A percentile compares a stretch with the other conserved stretches of the same genome.
These are phyloP conservation scores for Rostratula benghalensis DNA, from an alignment of 2,113 vertebrate genomes.

Conservation along the genomic window DNA sequence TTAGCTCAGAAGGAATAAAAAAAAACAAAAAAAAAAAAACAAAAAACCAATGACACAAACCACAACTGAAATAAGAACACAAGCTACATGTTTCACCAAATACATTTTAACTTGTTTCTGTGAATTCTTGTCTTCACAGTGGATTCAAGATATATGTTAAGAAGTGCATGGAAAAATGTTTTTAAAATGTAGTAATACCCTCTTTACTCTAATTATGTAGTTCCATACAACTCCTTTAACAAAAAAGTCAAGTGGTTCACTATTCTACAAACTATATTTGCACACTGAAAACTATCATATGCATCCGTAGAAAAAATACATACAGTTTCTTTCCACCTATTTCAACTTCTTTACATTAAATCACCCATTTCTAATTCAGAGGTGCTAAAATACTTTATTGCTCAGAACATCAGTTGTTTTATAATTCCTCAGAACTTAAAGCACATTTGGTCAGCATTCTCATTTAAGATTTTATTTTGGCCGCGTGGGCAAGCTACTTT, in stretches of 20 bases:
- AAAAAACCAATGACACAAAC: background rate
- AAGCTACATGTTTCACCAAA: background rate
- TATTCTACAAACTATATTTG: background rate
- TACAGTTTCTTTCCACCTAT: background rate
- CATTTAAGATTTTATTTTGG: background rate
- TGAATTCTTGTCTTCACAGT: background rate
- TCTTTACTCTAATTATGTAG: background rate
- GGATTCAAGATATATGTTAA: background rate
- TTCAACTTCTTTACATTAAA: background rate
- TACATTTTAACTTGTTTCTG: background rate
- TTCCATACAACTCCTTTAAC: background rate
- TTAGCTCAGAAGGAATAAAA: background rate
- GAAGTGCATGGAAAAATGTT: accelerated
- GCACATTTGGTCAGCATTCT: background rate
- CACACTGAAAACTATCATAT: background rate
- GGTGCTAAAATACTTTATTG: background rate
- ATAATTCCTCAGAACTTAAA: background rate
- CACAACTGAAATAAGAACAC: background rate
- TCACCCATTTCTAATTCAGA: background rate
- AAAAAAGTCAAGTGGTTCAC: background rate
- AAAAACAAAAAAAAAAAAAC: background rate
- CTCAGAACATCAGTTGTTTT: background rate
- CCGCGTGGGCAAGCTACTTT: background rate
- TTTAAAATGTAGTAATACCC: background rate
- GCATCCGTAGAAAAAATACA: background rate